Evolutionary conservation across 2,888 invertebrate species (phyloP), one percentile per base, ranked within the genome.

Genomic region (Idaea dimidiata): DNA sequence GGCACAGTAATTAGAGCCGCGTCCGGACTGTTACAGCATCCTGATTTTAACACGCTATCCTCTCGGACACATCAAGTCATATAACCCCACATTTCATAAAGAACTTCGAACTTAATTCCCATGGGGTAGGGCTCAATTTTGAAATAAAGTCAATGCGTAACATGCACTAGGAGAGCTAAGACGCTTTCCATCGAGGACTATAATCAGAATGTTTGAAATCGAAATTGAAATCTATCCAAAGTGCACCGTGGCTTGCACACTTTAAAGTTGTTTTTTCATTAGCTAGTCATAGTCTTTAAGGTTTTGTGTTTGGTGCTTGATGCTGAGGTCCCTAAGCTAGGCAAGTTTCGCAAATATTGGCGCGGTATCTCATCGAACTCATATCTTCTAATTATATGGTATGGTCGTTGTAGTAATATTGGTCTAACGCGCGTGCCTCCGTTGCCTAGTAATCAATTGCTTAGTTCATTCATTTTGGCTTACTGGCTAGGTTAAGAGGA

Each of bases 351-450:
- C 84, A 91, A 91, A 88, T 82, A 81, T 83, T 79, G 85, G 84
- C 78, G 81, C 83, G 86, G 82, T 86, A 90, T 89, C 87, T 86
- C 84, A 84, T 89, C 88, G 87, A 87, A 88, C 88, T 87, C 89
- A 91, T 90, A 91, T 89, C 85, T 83, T 84, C 86, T 91, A 91
- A 91, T 91, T 91, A 91, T 87, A 88, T 87, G 88, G 88, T 86
- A 87, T 77, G 83, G 85, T 77, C 74, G 77, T 75, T 75, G 78
- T 62, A 64, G 62, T 24, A 67, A 62, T 62, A 64, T 67, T 64
- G 66, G 64, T 65, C 63, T 72, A 68, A 72, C 70, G 75, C 74
- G 74, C 76, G 75, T 72, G 73, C 73, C 72, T 71, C 43, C 14
- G 43, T 14, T 72, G 73, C 72, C 72, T 71, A 59, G 71, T 56